Evolutionary conservation across 2,113 vertebrate genomes (phyloP), one percentile per base, ranked within the genome.

Genomic region (Chunga burmeisteri): DNA sequence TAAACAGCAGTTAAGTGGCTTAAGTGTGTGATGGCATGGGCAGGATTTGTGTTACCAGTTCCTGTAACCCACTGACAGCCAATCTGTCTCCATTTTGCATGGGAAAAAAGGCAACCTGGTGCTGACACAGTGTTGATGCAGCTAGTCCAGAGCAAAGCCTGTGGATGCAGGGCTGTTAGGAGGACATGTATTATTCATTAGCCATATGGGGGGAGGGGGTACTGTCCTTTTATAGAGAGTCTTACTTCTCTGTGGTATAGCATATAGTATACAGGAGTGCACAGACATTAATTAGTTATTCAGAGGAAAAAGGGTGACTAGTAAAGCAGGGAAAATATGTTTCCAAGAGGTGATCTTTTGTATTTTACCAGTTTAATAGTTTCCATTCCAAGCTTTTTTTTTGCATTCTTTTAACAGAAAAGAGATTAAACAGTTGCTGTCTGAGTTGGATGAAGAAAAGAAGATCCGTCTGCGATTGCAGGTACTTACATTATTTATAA

Each of bases 371-470:
- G 42, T 86, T 50, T 40, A 55, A 40, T 40, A 0, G 2, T 85
- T 97, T 85, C 23, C 38, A 81, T 96, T 80, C 44, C 34, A 82
- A 91, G 10, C 4, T 59, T 86, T 49, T 84, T 80, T 62, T 86
- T 71, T 93, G 56, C 78, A 66, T 92, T 86, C n/a, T 96, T 97
- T 88, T 91, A 95, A 97, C 97, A 99, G 99, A 98, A 99, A 99
- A 96, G 99, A 99, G 97, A 99, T 99, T 98, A 99, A 99, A 96
- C 99, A 99, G 93, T 97, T 99, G 96, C 95, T 99, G 88, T 98
- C 93, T 36, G 99, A 99, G 86, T 97, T 99, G 97, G 99, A 99
- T 91, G 99, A 99, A 90, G 99, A 99, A 97, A 99, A 99, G 98
- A 99, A 98, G 96, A 99, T 99, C 75, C 99, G 99, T 68, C 96